Percentiles rank a stretch among this genome's conserved stretches.
Conservation (phyloP, 2,888 invertebrate genomes). For the Anaspis maculata region DNA sequence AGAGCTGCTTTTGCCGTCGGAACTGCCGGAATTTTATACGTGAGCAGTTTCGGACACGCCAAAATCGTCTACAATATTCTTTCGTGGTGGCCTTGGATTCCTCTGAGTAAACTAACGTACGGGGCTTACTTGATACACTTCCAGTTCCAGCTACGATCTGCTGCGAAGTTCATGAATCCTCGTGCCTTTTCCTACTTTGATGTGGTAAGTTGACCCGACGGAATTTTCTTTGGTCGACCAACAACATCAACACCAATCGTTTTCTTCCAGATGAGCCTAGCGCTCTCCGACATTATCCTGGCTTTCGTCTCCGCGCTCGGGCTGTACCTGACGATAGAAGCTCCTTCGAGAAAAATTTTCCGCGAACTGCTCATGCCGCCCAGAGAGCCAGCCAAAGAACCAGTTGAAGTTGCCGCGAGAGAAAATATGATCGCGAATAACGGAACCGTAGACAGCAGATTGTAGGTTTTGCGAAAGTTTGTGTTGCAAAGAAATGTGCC, state of each 20-base stretch:
- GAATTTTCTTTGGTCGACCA: too few species aligned
- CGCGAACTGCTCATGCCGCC: constrained; percentile 30
- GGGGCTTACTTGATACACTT: constrained; percentile 51
- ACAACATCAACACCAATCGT: too few species aligned
- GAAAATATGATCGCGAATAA: constrained; percentile 3
- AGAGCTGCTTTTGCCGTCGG: constrained; percentile 50
- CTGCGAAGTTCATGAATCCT: constrained; percentile 45
- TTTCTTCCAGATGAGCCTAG: constrained; percentile 44
- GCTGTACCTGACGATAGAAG: constrained; percentile 49
- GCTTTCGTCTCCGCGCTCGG: constrained; percentile 44
- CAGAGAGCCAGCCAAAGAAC: too few species aligned
- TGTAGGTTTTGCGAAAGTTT: too few species aligned
- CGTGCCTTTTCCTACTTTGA: constrained; percentile 38
- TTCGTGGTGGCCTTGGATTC: constrained; percentile 51
- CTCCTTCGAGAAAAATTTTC: constrained; percentile 47
- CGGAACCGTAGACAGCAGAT: constrained; percentile 26
- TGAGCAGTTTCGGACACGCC: constrained; percentile 46
- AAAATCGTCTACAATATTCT: constrained; percentile 39
- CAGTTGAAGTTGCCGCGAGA: background rate
- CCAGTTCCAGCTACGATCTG: constrained; percentile 45
- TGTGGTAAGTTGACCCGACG: too few species aligned
- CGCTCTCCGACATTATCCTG: constrained; percentile 45
- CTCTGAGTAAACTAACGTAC: constrained; percentile 52
- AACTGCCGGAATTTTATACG: constrained; percentile 44
- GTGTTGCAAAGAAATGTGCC: too few species aligned